Conservation (phyloP, 2,888 invertebrate species). For the Tupiocoris notatus region DNA sequence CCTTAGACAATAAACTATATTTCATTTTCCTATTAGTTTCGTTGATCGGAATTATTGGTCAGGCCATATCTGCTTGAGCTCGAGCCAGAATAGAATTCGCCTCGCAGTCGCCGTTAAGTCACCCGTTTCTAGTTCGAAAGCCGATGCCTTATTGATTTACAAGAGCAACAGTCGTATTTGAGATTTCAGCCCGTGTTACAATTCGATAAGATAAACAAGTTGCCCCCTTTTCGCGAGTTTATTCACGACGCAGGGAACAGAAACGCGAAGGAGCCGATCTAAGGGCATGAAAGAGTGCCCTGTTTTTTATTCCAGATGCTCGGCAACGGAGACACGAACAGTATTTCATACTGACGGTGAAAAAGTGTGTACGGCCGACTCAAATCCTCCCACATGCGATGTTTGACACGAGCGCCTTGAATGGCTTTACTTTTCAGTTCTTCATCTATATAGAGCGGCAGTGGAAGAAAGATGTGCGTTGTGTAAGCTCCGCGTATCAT, state of each 20-base stretch:
- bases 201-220: background rate
- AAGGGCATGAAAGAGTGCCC: slow-evolving; percentile 1
- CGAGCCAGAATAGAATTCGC: background rate
- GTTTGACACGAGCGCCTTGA: background rate
- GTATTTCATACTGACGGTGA: background rate
- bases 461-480: no score
- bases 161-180: background rate
- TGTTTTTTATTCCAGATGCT: slow-evolving; percentile 5
- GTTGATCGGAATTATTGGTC: no score
- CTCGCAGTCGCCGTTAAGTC: background rate
- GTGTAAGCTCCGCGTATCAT: no score
- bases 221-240: background rate
- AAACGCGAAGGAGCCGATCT: background rate
- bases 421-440: no score
- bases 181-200: background rate
- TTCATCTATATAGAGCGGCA: no score
- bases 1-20: no score
- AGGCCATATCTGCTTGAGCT: no score
- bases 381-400: background rate
- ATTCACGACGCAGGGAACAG: background rate
- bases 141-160: background rate
- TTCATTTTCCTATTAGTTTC: no score
- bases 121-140: background rate
- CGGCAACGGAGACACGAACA: background rate
- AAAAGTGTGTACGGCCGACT: background rate